Evolutionary conservation across 1,140 invertebrate species (phyloP).

Genomic region (Gryon sp.): DNA sequence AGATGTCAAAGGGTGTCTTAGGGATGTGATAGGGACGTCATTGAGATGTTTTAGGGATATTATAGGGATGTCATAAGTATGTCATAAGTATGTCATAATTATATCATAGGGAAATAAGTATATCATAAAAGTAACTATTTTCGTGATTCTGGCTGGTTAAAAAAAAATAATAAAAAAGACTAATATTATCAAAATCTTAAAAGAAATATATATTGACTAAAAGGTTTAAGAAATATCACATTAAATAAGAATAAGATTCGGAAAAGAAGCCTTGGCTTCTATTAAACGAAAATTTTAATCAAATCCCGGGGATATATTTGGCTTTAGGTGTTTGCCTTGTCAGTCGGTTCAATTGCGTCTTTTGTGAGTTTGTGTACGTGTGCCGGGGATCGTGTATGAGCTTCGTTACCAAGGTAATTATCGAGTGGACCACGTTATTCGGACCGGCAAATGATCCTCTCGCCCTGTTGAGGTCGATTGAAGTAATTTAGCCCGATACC

Average conservation of each 20-base stretch:
- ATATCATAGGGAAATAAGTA: too few relatives aligned
- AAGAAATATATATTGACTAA: too few relatives aligned
- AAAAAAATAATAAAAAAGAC: not conserved
- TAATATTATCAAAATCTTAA: too few relatives aligned
- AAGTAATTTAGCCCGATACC: constrained; percentile 74
- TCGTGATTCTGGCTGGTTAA: too few relatives aligned
- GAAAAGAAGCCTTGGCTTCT: constrained; percentile 15
- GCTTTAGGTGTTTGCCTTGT: constrained; percentile 61
- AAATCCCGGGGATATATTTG: constrained; percentile 48
- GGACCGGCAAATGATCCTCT: constrained; percentile 71
- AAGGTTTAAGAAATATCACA: too few relatives aligned
- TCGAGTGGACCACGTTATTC: constrained; percentile 74
- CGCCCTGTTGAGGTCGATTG: constrained; percentile 69
- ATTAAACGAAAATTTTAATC: constrained; percentile 45
- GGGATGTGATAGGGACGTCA: too few relatives aligned
- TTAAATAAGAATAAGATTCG: not conserved
- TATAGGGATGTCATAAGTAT: too few relatives aligned
- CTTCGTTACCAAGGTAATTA: constrained; percentile 74
- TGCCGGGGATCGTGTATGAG: constrained; percentile 51
- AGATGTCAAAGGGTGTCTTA: too few relatives aligned
- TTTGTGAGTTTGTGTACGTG: constrained; percentile 42
- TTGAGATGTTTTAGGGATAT: too few relatives aligned
- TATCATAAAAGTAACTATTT: too few relatives aligned
- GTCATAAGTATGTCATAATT: too few relatives aligned
- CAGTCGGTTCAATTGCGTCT: constrained; percentile 53